Evolutionary conservation across 2,797 vertebrate genomes (phyloP), one percentile per base, ranked within the genome.

Genomic region (Hoplostethus mediterraneus): DNA sequence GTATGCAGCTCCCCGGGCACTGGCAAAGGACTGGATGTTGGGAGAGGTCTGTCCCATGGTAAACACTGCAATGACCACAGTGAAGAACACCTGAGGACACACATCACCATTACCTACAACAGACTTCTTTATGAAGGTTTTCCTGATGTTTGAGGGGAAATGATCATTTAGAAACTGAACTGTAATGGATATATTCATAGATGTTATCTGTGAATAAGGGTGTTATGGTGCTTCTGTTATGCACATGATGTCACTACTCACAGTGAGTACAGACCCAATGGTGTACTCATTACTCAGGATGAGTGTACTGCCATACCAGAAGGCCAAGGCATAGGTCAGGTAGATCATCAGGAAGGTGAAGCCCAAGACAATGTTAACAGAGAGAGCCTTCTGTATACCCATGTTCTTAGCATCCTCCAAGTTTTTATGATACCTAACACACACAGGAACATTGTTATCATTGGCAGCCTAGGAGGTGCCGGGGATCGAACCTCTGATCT

Each of bases 271-370:
- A 3, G 48, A 51, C 61, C 98, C 98, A 67, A 97, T 95, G 25
- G 84, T 77, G 85, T 97, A 98, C n/a, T 95, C 91, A 0, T 3
- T 0, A 3, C 12, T 36, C 42, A 97, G 25, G 71, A 99, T 38
- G 73, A 99, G 94, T 0, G 93, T 94, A 60, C 96, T 97, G 64
- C 98, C 98, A 40, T 99, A 99, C 98, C 98, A 99, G 92, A 99
- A 99, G 17, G 97, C 96, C 89, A 99, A 81, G 12, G 97, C 95
- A 31, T 99, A 99, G 0, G 97, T 95, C 28, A 96, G 88, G 90
- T 97, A 99, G 72, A 99, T 95, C 60, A 99, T 80, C 53, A 98
- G 74, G 87, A 96, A 99, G 77, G 95, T 96, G 75, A 92, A 92
- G 61, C 97, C 97, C 16, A 98, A 94, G 8, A 97, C 94, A 0